Evolutionary conservation across 2,888 invertebrate species (phyloP).

Genomic region (Volucella inflata): DNA sequence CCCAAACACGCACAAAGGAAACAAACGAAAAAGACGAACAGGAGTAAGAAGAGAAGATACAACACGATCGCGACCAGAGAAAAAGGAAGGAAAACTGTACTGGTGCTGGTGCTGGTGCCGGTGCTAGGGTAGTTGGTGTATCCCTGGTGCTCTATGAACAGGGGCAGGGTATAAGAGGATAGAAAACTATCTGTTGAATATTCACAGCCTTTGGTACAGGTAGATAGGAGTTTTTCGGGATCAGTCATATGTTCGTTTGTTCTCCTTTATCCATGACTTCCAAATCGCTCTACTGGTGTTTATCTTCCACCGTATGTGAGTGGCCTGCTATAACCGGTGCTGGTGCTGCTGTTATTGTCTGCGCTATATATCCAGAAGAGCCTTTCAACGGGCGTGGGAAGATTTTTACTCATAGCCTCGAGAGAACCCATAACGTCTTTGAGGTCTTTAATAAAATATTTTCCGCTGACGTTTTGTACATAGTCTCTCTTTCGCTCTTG

Average conservation of each 20-base stretch:
- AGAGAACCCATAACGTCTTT: constrained; percentile 70
- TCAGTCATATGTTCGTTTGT: constrained; percentile 70
- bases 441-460: constrained; percentile 67
- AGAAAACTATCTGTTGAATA: constrained; percentile 70
- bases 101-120: no score
- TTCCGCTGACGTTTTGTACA: constrained; percentile 52
- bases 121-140: no score
- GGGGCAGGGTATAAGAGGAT: background rate
- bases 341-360: constrained; percentile 4
- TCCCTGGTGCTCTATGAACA: no score
- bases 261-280: constrained; percentile 42
- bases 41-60: background rate
- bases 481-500: constrained; percentile 8
- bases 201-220: constrained; percentile 57
- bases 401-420: constrained; percentile 71
- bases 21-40: constrained; percentile 36
- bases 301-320: background rate
- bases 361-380: no score
- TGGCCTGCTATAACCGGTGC: constrained; percentile 2
- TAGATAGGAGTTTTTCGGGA: constrained; percentile 60
- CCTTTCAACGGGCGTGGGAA: constrained; percentile 70
- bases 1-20: constrained; percentile 69
- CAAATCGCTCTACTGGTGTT: constrained; percentile 57
- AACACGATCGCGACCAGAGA: background rate
- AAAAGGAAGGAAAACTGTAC: constrained; percentile 11